A percentile compares a stretch with the other conserved stretches of the same genome.
Evolutionary conservation across 2,797 vertebrate genomes (phyloP).

Genomic region (Arrhamphus sclerolepis): DNA sequence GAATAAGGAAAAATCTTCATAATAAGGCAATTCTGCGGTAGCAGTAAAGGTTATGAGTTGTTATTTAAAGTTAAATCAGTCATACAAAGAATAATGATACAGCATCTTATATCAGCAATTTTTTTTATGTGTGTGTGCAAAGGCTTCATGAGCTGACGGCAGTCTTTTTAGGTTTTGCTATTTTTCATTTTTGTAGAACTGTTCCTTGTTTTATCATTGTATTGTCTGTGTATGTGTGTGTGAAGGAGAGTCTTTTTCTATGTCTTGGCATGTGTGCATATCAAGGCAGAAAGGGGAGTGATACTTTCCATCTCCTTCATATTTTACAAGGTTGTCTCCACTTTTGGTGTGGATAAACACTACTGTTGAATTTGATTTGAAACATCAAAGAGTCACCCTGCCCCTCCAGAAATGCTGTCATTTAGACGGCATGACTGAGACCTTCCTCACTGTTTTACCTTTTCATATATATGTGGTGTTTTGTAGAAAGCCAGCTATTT

Average conservation of each 20-base stretch:
- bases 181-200: conserved; percentile 22
- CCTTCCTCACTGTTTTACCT: conserved; percentile 13
- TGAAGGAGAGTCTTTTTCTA: conserved; percentile 3
- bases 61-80: conserved; percentile 8
- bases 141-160: conserved; percentile 6
- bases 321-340: conserved; percentile 21
- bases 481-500: conserved; percentile 25
- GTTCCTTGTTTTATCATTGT: conserved; percentile 3
- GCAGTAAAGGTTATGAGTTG: conserved; percentile 4
- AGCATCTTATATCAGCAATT: no score
- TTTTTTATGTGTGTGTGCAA: no score
- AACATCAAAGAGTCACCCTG: conserved; percentile 24
- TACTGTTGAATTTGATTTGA: conserved; percentile 30
- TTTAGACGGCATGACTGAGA: conserved; percentile 2
- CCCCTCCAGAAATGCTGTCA: neutral
- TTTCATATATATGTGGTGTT: conserved; percentile 3
- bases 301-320: conserved; percentile 29
- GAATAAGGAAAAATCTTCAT: neutral
- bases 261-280: conserved; percentile 15
- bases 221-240: conserved; percentile 23
- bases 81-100: conserved; percentile 1
- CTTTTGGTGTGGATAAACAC: conserved; percentile 20
- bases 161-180: neutral
- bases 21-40: neutral
- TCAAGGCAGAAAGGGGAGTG: conserved; percentile 14